phyloP scores from a whole-genome alignment of 2,888 invertebrate genomes.

The Amphipoea lucens region DNA sequence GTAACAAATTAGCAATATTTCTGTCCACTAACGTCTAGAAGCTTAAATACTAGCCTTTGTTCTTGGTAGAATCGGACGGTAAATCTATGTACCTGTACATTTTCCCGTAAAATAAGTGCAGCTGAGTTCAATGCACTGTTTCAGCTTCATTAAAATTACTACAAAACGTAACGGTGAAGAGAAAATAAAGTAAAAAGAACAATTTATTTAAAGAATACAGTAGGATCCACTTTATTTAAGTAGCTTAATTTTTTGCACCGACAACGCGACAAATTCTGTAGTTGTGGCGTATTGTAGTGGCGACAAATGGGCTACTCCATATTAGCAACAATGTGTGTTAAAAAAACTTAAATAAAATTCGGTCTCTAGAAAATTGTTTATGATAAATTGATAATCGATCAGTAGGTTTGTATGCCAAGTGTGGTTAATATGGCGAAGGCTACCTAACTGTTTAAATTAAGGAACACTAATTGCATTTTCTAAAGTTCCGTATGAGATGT shows the following conservation, averaged over 20 bases:
- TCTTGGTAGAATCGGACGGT: slow-evolving; percentile 11
- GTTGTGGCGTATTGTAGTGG: neutral
- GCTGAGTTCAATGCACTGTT: slow-evolving; percentile 49
- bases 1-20: neutral
- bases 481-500: too few relatives aligned
- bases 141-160: slow-evolving; percentile 51
- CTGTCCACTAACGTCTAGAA: neutral
- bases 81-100: slow-evolving; percentile 12
- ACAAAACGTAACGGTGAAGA: slow-evolving; percentile 46
- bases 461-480: too few relatives aligned
- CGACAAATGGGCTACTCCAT: neutral
- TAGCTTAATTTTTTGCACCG: neutral
- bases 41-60: slow-evolving; percentile 17
- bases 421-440: neutral
- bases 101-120: slow-evolving; percentile 36
- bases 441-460: too few relatives aligned
- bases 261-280: neutral
- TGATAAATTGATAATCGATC: neutral
- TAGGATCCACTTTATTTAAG: slow-evolving; percentile 21
- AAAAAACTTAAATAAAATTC: too few relatives aligned
- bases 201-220: slow-evolving; percentile 15
- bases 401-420: neutral
- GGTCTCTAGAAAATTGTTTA: too few relatives aligned
- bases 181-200: slow-evolving; percentile 30
- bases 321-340: neutral